Conservation (phyloP, 2,888 invertebrate genomes). For the Ectemnius continuus region DNA sequence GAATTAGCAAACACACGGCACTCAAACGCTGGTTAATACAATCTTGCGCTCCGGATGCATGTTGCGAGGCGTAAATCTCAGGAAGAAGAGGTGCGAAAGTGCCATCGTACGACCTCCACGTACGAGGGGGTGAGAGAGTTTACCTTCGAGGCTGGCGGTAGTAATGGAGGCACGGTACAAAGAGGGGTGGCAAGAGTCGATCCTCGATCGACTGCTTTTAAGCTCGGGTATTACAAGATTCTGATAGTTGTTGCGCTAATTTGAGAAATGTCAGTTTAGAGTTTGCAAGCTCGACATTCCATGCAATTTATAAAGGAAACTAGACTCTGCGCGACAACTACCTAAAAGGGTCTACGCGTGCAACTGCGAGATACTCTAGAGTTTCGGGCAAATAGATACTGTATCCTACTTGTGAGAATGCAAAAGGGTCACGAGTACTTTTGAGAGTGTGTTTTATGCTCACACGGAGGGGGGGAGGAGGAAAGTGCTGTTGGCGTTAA, state of each 20-base stretch:
- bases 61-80: neutral
- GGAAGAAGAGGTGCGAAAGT: neutral
- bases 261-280: too few species aligned
- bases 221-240: neutral
- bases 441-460: neutral
- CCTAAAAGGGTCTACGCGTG: too few species aligned
- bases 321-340: too few species aligned
- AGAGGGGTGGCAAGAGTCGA: neutral
- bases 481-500: neutral
- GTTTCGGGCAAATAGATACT: too few species aligned
- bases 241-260: too few species aligned
- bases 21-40: slow-evolving; percentile 49
- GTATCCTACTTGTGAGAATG: too few species aligned
- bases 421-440: too few species aligned
- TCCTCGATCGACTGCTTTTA: neutral
- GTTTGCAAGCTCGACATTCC: too few species aligned
- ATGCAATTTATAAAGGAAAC: too few species aligned
- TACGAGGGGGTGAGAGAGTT: neutral
- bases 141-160: slow-evolving; percentile 1
- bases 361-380: too few species aligned
- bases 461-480: neutral
- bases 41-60: slow-evolving; percentile 7
- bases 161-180: neutral
- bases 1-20: slow-evolving; percentile 73
- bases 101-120: neutral